These are phyloP conservation scores for Cataglyphis rosenhaueri DNA, from an alignment of 2,888 invertebrate species.

Conservation along the genomic window DNA sequence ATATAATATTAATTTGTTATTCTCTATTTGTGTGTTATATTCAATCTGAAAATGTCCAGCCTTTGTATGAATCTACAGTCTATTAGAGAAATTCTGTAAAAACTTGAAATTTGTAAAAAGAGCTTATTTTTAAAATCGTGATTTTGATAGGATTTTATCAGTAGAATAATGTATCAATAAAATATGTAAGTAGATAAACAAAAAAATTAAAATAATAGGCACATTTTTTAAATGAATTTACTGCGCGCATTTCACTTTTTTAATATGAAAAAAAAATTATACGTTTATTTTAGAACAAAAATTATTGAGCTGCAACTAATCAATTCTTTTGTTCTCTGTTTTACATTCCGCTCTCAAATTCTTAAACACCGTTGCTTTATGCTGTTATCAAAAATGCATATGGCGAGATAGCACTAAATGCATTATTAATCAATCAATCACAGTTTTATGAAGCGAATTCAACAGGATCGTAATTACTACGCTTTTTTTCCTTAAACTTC, in stretches of 20 bases:
- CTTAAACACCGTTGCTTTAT: slow-evolving; percentile 26
- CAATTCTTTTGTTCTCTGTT: neutral
- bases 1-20: neutral
- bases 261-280: neutral
- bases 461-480: neutral
- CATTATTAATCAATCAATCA: slow-evolving; percentile 1
- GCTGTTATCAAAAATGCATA: neutral
- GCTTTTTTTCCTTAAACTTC: slow-evolving; percentile 9
- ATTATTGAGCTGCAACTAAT: neutral
- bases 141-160: neutral
- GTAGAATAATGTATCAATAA: neutral
- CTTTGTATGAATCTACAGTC: neutral
- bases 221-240: neutral
- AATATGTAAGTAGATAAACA: neutral
- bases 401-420: neutral
- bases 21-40: neutral
- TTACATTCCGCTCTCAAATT: slow-evolving; percentile 1
- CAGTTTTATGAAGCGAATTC: neutral
- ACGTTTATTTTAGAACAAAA: slow-evolving; percentile 23
- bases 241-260: neutral
- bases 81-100: neutral
- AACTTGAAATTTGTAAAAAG: neutral
- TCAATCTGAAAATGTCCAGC: neutral
- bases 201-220: neutral
- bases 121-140: neutral